Evolutionary conservation across 2,888 invertebrate genomes (phyloP), one percentile per base, ranked within the genome.

Genomic region (Nudaria mundana): DNA sequence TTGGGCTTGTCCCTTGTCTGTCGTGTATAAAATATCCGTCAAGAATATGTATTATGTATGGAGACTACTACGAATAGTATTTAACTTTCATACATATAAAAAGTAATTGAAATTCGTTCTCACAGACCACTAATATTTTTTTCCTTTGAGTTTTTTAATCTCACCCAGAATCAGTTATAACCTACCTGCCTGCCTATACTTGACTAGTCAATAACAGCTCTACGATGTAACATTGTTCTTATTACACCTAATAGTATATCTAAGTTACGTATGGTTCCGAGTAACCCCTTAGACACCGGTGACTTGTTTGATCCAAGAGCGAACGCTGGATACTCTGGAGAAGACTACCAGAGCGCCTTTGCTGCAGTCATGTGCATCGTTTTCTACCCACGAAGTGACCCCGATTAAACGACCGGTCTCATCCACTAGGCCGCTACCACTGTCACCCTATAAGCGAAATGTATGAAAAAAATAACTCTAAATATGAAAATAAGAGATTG

Each of bases 321-420:
- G 58, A 1, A 67, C 85, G 26, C 66, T 62, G 31, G 76, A 45
- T 11, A 87, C 78, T 6, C 73, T 62, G 7, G 86, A 80, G 73
- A 83, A 86, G 8, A 84, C 73, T 5, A 86, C 82, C 0, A 71
- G 63, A 5, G 76, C 73, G 7, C 81, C 82, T 37, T 74, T 76
- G 43, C 56, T 63, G 63, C 88, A 88, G 41, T 66, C 66, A 40
- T 54, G 52, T 8, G 87, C 76, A 41, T 87, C 87, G 48, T 82
- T 71, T 45, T 88, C 72, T 2, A 86, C 86, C 87, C 87, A 87
- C 5, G 88, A 88, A 1, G 83, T 80, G n/a, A 87, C 71, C 30
- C 87, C 88, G 29, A 81, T 25, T 23, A 88, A 39, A 1, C 63
- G 64, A 0, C 76, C 76, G 3, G 29, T 47, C 30, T 62, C 59